A percentile compares a stretch with the other conserved stretches of the same genome.
These are phyloP conservation scores for Drosophila mimica DNA, from an alignment of 2,888 invertebrate species.

Conservation along the genomic window DNA sequence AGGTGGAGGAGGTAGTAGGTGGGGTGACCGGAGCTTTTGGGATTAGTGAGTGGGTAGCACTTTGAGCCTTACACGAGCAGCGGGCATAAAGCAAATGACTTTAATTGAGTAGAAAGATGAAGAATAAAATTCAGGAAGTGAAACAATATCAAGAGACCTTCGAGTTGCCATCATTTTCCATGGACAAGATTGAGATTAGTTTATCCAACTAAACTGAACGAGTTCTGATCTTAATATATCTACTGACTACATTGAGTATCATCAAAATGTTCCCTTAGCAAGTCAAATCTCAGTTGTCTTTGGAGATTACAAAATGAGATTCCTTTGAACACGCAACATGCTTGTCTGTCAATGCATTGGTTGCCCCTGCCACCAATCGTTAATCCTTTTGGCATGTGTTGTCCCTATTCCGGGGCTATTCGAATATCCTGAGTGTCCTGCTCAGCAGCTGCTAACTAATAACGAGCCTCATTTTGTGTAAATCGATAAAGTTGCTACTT, in stretches of 20 bases:
- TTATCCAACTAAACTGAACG: neutral
- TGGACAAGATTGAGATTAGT: neutral
- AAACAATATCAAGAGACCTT: conserved; percentile 21
- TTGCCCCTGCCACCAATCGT: neutral
- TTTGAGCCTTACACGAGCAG: conserved; percentile 26
- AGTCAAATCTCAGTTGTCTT: neutral
- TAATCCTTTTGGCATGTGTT: conserved; percentile 27
- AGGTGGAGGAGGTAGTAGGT: conserved; percentile 4
- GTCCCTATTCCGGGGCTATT: neutral
- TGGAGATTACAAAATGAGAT: neutral
- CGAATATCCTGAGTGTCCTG: conserved; percentile 32
- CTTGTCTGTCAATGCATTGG: neutral
- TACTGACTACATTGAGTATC: neutral
- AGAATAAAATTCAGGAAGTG: conserved; percentile 18
- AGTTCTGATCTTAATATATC: neutral
- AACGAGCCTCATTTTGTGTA: conserved; percentile 76
- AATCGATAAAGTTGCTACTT: conserved; percentile 79
- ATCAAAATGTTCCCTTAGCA: neutral
- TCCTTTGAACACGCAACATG: neutral
- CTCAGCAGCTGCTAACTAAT: conserved; percentile 66
- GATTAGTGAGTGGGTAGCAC: conserved; percentile 58
- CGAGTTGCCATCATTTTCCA: neutral
- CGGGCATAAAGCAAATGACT: conserved; percentile 30
- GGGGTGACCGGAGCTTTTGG: conserved; percentile 28
- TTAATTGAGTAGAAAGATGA: conserved; percentile 44